Conservation (phyloP, 2,888 invertebrate species). For the Nomada ferruginata region DNA sequence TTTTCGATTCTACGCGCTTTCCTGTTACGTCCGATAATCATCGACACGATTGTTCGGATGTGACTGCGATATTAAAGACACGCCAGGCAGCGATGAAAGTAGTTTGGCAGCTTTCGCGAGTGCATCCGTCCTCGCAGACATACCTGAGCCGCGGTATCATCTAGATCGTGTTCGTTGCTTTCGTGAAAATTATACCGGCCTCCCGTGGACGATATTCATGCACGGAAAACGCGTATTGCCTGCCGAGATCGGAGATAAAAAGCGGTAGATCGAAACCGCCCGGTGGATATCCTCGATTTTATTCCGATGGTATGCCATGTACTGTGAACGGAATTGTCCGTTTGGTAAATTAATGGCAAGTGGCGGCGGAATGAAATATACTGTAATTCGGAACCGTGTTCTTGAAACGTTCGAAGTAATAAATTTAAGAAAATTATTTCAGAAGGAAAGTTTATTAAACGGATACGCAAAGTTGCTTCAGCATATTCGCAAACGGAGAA, state of each 20-base stretch:
- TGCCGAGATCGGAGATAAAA: slow-evolving; percentile 28
- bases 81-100: slow-evolving; percentile 14
- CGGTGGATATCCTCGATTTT: neutral
- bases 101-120: slow-evolving; percentile 38
- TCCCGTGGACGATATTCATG: neutral
- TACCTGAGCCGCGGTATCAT: slow-evolving; percentile 38
- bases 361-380: too few relatives aligned
- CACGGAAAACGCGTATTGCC: slow-evolving; percentile 15
- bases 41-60: slow-evolving; percentile 62
- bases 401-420: too few relatives aligned
- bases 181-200: slow-evolving; percentile 27
- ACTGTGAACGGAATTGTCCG: neutral
- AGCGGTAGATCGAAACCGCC: neutral
- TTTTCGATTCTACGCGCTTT: slow-evolving; percentile 49
- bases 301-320: neutral
- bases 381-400: neutral
- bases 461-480: too few relatives aligned
- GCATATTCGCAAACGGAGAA: too few relatives aligned
- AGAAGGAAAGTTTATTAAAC: too few relatives aligned
- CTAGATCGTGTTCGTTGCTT: slow-evolving; percentile 38
- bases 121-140: slow-evolving; percentile 19
- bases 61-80: slow-evolving; percentile 29
- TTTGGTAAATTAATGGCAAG: neutral
- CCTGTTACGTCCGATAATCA: slow-evolving; percentile 66
- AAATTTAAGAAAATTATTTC: too few relatives aligned